Evolutionary conservation across 2,113 vertebrate species (phyloP).

Genomic region (Notiomystis cincta): DNA sequence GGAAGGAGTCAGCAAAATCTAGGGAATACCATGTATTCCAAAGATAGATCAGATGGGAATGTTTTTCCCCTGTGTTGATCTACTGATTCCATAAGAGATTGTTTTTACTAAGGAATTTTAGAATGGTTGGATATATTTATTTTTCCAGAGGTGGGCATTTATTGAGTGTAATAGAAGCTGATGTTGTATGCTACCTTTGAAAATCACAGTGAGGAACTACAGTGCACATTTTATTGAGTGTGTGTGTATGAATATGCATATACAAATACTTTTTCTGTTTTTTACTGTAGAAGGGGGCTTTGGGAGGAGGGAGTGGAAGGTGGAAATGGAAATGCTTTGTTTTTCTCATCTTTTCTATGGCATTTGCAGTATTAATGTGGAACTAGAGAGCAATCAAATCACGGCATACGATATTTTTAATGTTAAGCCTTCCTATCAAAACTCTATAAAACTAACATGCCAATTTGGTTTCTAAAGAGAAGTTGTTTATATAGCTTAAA

Average conservation of each 20-base stretch:
- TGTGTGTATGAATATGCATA: not conserved
- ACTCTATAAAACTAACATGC: constrained; percentile 37
- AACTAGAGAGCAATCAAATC: constrained; percentile 4
- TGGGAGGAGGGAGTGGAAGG: not conserved
- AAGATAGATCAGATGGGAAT: not conserved
- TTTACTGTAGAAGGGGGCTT: not conserved
- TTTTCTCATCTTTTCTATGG: constrained; percentile 26
- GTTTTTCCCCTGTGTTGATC: not conserved
- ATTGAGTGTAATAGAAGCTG: not conserved
- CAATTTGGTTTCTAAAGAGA: constrained; percentile 33
- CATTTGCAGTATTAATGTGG: not conserved
- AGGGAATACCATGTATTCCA: not conserved
- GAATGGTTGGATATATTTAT: not conserved
- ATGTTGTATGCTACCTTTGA: not conserved
- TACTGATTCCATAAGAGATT: not conserved
- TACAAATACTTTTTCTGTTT: not conserved
- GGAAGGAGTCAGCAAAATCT: not conserved
- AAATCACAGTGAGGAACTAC: not conserved
- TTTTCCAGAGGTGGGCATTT: not conserved
- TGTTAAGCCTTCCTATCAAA: constrained; percentile 46
- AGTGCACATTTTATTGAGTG: not conserved
- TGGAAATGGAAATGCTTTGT: constrained; percentile 30
- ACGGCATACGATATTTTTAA: not conserved
- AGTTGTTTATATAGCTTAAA: constrained; percentile 38
- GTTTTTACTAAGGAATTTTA: not conserved